Evolutionary conservation across 2,888 invertebrate species (phyloP), one percentile per base, ranked within the genome.

Genomic region (Mythimna loreyi): DNA sequence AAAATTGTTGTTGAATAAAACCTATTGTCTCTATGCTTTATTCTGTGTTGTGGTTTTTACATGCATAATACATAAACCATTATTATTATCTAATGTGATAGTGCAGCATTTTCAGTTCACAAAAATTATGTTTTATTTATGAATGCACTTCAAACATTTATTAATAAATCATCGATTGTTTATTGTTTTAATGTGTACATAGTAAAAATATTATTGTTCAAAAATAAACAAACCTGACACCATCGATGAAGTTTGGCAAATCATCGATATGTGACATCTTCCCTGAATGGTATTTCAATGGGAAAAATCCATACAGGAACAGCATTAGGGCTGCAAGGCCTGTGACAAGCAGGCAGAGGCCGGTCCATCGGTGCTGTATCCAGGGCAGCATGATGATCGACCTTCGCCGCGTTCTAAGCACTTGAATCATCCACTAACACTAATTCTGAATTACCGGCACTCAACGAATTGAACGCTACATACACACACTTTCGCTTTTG

Each of bases 231-330:
- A 90, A 97, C 97, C 96, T 96, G 82, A 96, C 88, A 74, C 93
- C 92, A 80, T 93, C 94, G 80, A 97, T 92, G 82, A 92, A 94
- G 71, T 95, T 92, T 7, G 97, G 97, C 45, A 97, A 89, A 85
- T 97, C 96, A 80, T 94, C 89, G 85, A 92, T 90, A 71, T 93
- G 94, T 0, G 96, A 93, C 63, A 96, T 84, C 74, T 90, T 92
- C 71, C 94, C 94, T 81, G 96, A 93, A 88, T 95, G 93, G 82
- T 96, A 96, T 84, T 96, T 96, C 67, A 97, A 83, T 56, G 97
- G 97, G 82, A 97, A 97, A 91, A 97, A 97, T 53, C 97, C 97
- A 90, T 96, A 96, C 67, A 97, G 89, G 88, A 97, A 97, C 55
- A 97, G 84, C 67, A 90, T 82, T 25, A 96, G 81, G 90, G 90